Conservation (phyloP, 2,113 vertebrate species). For the Opisthocomus hoazin region DNA sequence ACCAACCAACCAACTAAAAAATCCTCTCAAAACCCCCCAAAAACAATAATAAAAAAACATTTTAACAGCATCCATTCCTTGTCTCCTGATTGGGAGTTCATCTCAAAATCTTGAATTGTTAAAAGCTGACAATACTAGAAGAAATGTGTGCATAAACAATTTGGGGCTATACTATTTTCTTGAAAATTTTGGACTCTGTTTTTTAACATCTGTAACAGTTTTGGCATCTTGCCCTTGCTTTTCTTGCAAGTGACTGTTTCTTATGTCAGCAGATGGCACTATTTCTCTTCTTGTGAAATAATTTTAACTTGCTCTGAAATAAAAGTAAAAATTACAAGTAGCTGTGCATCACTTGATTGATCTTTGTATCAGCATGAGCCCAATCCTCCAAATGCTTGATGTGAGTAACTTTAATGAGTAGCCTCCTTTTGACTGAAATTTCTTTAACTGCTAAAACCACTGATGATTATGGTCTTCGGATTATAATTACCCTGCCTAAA, state of each 20-base stretch:
- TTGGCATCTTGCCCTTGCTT: neutral
- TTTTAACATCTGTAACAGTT: neutral
- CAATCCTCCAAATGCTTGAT: slow-evolving; percentile 36
- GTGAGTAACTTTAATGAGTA: slow-evolving; percentile 29
- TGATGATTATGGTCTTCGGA: slow-evolving; percentile 13
- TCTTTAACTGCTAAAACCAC: slow-evolving; percentile 7
- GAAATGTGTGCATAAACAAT: neutral
- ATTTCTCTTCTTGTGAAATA: slow-evolving; percentile 50
- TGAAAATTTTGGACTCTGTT: neutral
- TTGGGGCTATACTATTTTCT: neutral
- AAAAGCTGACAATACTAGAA: neutral
- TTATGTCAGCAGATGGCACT: slow-evolving; percentile 71
- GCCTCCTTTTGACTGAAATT: slow-evolving; percentile 4
- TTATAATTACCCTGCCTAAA: slow-evolving; percentile 32
- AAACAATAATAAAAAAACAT: too few species aligned
- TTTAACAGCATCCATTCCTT: neutral
- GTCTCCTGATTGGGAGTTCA: neutral
- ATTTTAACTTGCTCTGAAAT: neutral
- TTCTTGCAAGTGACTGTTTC: neutral
- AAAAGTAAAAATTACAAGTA: slow-evolving; percentile 24
- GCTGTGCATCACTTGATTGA: slow-evolving; percentile 27
- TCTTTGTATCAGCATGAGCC: slow-evolving; percentile 35
- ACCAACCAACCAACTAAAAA: too few species aligned
- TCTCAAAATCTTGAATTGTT: neutral
- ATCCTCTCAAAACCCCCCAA: too few species aligned